Conservation (phyloP, 2,888 invertebrate species). For the Brachypalpus laphriformis region DNA sequence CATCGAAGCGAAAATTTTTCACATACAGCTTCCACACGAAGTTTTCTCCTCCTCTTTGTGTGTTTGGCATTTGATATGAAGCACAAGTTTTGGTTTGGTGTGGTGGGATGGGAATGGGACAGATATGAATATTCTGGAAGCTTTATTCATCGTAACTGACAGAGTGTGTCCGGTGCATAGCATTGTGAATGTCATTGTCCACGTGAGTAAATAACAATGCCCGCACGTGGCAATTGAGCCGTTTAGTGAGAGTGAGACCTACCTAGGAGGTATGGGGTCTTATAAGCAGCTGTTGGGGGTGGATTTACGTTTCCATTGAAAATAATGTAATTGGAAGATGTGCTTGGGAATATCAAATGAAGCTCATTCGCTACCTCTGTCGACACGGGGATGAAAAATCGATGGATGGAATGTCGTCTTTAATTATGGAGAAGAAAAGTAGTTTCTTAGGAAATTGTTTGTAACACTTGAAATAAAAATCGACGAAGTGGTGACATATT, state of each 20-base stretch:
- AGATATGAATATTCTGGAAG: constrained; percentile 47
- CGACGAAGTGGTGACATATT: neutral
- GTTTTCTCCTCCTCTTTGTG: constrained; percentile 12
- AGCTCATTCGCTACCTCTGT: neutral
- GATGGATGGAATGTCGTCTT: constrained; percentile 22
- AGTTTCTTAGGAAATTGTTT: neutral
- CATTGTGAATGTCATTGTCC: constrained; percentile 37
- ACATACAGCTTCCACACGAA: constrained; percentile 46
- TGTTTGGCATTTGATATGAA: constrained; percentile 9
- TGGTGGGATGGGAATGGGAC: neutral
- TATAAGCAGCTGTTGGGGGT: neutral
- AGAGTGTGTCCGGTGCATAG: constrained; percentile 40
- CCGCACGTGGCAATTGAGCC: constrained; percentile 64
- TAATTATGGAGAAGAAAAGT: neutral
- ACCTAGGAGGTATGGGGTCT: neutral
- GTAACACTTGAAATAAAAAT: neutral
- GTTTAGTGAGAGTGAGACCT: constrained; percentile 1
- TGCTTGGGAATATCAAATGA: constrained; percentile 27
- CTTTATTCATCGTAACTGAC: constrained; percentile 43
- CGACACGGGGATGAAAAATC: constrained; percentile 40
- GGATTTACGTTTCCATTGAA: neutral
- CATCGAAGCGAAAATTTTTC: constrained; percentile 32
- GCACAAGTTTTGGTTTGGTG: constrained; percentile 10
- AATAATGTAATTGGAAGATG: constrained; percentile 11
- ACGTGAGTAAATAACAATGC: constrained; percentile 38